phyloP scores from a whole-genome alignment of 2,888 invertebrate species.

The Pyrocoelia pectoralis region DNA sequence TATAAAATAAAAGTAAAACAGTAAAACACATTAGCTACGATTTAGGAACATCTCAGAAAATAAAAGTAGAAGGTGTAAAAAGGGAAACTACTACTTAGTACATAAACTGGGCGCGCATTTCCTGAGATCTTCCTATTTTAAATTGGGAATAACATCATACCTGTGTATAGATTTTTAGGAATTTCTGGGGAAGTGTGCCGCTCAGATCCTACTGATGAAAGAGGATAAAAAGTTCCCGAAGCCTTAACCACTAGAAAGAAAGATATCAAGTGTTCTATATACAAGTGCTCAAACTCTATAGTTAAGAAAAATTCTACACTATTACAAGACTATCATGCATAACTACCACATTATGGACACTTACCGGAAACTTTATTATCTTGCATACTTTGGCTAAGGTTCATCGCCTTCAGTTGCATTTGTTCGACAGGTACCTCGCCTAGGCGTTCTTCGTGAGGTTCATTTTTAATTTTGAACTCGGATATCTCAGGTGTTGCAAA shows the following conservation, averaged over 20 bases:
- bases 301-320: constrained; percentile 5
- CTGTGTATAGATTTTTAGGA: constrained; percentile 65
- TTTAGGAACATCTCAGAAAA: constrained; percentile 1
- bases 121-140: neutral
- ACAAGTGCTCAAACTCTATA: constrained; percentile 38
- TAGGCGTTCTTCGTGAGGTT: constrained; percentile 45
- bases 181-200: constrained; percentile 64
- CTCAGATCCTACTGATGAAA: constrained; percentile 68
- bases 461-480: constrained; percentile 42
- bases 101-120: neutral
- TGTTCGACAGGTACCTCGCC: constrained; percentile 32
- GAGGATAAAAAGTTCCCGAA: constrained; percentile 90
- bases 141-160: constrained; percentile 52
- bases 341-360: constrained; percentile 25
- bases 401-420: constrained; percentile 52
- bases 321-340: neutral
- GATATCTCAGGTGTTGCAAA: constrained; percentile 14
- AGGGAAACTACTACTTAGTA: no score
- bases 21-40: no score
- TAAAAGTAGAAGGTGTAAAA: no score
- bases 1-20: no score
- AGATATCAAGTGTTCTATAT: constrained; percentile 45
- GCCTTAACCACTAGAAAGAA: constrained; percentile 88
- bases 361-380: constrained; percentile 57
- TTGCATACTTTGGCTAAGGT: constrained; percentile 50